phyloP scores from a whole-genome alignment of 1,140 invertebrate species.

The Neoseiulus cucumeris region DNA sequence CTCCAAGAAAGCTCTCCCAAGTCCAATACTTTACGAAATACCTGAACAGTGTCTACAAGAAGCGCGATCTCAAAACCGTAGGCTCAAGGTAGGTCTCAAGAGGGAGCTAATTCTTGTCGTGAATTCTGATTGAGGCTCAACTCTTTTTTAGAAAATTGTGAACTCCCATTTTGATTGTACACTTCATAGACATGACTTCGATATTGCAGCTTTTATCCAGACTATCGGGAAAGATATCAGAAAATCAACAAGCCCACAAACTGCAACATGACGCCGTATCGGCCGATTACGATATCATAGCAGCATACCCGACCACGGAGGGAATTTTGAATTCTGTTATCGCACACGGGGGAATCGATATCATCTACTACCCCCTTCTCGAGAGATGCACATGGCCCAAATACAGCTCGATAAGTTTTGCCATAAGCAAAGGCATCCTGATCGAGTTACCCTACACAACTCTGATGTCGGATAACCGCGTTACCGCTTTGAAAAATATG shows the following conservation, averaged over 20 bases:
- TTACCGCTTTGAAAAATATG: neutral
- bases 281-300: neutral
- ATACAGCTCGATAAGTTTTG: neutral
- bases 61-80: neutral
- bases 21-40: neutral
- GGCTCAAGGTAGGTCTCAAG: neutral
- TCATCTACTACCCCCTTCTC: neutral
- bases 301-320: neutral
- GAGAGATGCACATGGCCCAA: neutral
- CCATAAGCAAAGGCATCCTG: neutral
- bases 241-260: constrained; percentile 1
- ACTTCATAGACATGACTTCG: too few species aligned
- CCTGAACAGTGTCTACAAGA: neutral
- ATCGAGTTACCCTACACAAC: neutral
- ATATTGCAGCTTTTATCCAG: neutral
- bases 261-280: neutral
- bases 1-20: neutral
- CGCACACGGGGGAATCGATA: neutral
- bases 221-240: neutral
- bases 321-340: neutral
- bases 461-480: neutral
- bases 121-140: neutral
- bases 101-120: too few species aligned
- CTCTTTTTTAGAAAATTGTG: neutral
- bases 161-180: too few species aligned